These are phyloP conservation scores for Agelaius tricolor DNA, from an alignment of 2,113 vertebrate species.

Conservation along the genomic window DNA sequence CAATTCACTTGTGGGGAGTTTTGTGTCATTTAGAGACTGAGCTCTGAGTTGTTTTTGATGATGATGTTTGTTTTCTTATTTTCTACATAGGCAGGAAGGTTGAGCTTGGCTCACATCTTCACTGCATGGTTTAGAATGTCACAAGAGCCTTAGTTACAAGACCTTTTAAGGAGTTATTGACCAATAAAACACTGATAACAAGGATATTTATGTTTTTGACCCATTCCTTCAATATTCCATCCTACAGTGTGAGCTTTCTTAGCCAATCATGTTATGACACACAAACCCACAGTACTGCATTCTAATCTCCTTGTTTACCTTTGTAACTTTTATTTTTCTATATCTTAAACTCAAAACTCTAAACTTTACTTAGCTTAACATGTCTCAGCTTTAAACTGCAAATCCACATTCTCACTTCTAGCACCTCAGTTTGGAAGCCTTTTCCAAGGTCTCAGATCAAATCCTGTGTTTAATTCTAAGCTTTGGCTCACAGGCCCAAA, in stretches of 20 bases:
- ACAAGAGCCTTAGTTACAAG: not conserved
- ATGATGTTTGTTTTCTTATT: not conserved
- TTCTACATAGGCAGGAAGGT: not conserved
- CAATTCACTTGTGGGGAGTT: not conserved
- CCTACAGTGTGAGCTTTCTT: not conserved
- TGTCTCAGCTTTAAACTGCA: not conserved
- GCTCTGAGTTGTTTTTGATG: not conserved
- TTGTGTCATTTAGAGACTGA: rapidly evolving
- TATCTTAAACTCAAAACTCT: not conserved
- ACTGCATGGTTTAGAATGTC: not conserved
- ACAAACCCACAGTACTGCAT: not conserved
- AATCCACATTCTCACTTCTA: not conserved
- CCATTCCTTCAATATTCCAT: not conserved
- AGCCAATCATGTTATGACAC: not conserved
- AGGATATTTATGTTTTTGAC: not conserved
- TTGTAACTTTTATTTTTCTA: not conserved
- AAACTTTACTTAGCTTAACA: not conserved
- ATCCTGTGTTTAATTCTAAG: not conserved
- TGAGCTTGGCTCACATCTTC: not conserved
- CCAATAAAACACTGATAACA: not conserved
- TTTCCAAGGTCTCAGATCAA: not conserved
- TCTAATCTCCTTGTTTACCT: not conserved
- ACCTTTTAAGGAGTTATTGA: not conserved
- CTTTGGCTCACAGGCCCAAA: not conserved
- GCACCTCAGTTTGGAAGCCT: not conserved